Evolutionary conservation across 2,888 invertebrate species (phyloP), one percentile per base, ranked within the genome.

Genomic region (Leuctra nigra): DNA sequence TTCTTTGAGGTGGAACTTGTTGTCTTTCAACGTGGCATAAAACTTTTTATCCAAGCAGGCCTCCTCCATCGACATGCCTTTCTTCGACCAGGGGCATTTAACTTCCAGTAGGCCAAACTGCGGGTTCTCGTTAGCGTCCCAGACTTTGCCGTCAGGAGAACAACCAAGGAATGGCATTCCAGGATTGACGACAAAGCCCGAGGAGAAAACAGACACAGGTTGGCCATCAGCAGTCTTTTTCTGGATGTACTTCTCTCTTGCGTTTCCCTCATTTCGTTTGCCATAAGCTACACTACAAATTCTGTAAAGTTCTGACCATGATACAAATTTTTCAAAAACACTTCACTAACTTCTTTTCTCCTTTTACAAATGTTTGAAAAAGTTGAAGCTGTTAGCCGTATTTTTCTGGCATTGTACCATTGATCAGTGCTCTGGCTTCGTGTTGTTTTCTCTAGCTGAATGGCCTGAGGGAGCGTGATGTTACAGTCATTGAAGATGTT

Each of bases 91-190:
- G 9, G 46, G 46, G 46, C 46, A 53, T 35, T 38, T 53, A 4
- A 53, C 39, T 38, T 38, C 53, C 18, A 53, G n/a, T 11, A 39
- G 39, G 18, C 53, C 53, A 38, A 22, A 53, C 14, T 39, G 2
- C 16, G 53, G 53, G n/a, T 2, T n/a, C 22, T 39, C 53, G 18
- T 23, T 2, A 9, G 39, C 25, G 14, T 53, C 53, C 16, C 39
- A 13, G 2, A 53, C n/a, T 13, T 53, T 53, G 13, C 53, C 53
- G 25, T 53, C 53, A 18, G 53, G 53, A 7, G 39, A 53, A n/a
- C 53, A 36, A 14, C 53, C 7, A 53, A 16, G 20, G n/a, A 24
- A 53, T 4, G 53, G 39, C 2, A 53, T 53, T 3, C 53, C 39
- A 4, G 53, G 53, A 14, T 53, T 53, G 2, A 53, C 53, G 2